A percentile compares a stretch with the other conserved stretches of the same genome.
These are phyloP conservation scores for Cichladusa arquata DNA, from an alignment of 2,113 vertebrate species.

Conservation along the genomic window DNA sequence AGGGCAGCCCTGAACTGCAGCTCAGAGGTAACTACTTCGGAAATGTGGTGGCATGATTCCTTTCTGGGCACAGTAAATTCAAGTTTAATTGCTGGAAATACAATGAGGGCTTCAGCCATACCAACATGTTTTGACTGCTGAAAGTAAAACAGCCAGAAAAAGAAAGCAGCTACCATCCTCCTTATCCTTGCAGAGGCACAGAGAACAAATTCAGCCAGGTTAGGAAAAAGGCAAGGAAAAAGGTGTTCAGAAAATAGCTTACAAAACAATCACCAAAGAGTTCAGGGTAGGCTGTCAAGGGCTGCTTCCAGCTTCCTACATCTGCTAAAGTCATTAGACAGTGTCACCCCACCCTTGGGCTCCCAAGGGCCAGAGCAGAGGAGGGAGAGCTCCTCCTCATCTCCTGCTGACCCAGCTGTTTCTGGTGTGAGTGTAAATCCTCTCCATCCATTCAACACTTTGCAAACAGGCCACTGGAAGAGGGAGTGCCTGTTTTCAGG, in stretches of 20 bases:
- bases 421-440: neutral
- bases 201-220: neutral
- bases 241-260: neutral
- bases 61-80: neutral
- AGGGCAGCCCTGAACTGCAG: neutral
- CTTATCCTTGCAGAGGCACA: neutral
- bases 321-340: slow-evolving; percentile 39
- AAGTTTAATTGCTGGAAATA: neutral
- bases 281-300: neutral
- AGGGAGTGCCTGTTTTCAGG: slow-evolving; percentile 2
- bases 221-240: neutral
- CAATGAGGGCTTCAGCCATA: neutral
- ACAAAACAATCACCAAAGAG: neutral
- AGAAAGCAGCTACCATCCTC: neutral
- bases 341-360: slow-evolving; percentile 15
- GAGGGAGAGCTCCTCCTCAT: slow-evolving; percentile 22
- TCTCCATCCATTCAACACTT: slow-evolving; percentile 1
- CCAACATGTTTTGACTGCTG: neutral
- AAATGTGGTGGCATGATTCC: neutral
- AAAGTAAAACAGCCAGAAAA: neutral
- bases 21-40: neutral
- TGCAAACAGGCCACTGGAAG: slow-evolving; percentile 21
- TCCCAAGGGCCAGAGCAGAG: neutral
- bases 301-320: slow-evolving; percentile 15
- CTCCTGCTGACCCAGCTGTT: neutral